Conservation (phyloP, 2,888 invertebrate species). For the Leptopilina drosophilae region DNA sequence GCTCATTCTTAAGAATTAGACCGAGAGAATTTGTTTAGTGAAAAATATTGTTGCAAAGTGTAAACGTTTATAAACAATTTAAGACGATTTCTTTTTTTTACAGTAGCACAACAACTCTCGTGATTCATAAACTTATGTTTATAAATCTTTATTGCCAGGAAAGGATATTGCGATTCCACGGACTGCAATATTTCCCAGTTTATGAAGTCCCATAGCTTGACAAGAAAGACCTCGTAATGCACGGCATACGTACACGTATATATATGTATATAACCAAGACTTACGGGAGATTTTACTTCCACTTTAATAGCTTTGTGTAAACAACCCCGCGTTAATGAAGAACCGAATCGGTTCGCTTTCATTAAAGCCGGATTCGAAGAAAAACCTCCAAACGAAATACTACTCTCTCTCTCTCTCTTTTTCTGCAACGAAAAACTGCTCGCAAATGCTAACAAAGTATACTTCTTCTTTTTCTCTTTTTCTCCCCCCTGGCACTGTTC, state of each 20-base stretch:
- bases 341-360: conserved; percentile 38
- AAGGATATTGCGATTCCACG: conserved; percentile 26
- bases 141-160: not conserved
- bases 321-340: conserved; percentile 38
- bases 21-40: too few relatives aligned
- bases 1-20: too few relatives aligned
- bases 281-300: conserved; percentile 26
- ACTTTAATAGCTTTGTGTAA: conserved; percentile 36
- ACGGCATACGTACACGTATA: not conserved
- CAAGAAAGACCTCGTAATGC: conserved; percentile 24
- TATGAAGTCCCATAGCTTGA: conserved; percentile 29
- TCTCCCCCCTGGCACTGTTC: not conserved
- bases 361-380: conserved; percentile 33
- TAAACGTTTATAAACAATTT: too few relatives aligned
- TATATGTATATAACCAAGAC: conserved; percentile 12
- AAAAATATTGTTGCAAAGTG: too few relatives aligned
- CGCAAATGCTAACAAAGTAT: conserved; percentile 1
- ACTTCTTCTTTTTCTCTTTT: not conserved
- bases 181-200: conserved; percentile 29
- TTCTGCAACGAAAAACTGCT: conserved; percentile 4
- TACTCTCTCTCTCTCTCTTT: not conserved
- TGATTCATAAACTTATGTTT: not conserved
- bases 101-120: not conserved
- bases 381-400: conserved; percentile 26
- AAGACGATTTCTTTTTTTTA: too few relatives aligned